Evolutionary conservation across 2,888 invertebrate genomes (phyloP).

Genomic region (Drosophila nigricruria): DNA sequence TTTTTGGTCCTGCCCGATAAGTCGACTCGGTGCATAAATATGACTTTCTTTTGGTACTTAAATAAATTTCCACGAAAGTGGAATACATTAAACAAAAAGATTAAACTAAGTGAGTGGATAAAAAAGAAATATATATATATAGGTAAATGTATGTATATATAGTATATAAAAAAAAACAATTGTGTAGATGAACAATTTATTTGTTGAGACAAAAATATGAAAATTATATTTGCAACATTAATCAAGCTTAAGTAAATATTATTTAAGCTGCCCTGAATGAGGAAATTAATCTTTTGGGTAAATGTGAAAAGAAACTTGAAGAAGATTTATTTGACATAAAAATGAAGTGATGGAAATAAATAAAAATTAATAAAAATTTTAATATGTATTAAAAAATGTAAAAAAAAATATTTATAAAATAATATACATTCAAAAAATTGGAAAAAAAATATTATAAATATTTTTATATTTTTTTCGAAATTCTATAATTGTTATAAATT

Average conservation of each 20-base stretch:
- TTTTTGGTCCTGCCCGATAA: slow-evolving; percentile 45
- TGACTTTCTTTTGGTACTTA: slow-evolving; percentile 40
- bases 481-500: too few species aligned
- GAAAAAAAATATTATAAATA: too few species aligned
- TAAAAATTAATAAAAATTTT: not conserved
- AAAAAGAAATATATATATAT: slow-evolving; percentile 10
- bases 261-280: not conserved
- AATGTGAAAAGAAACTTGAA: not conserved
- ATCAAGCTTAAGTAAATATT: slow-evolving; percentile 29
- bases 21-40: slow-evolving; percentile 52
- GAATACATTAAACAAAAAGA: slow-evolving; percentile 68
- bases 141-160: not conserved
- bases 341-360: not conserved
- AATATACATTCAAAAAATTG: not conserved
- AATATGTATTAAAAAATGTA: not conserved
- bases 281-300: not conserved
- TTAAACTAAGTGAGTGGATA: slow-evolving; percentile 67
- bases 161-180: not conserved
- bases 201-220: slow-evolving; percentile 1
- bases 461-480: too few species aligned
- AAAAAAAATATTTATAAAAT: not conserved
- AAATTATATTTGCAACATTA: slow-evolving; percentile 20
- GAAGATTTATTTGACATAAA: not conserved
- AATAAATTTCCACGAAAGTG: slow-evolving; percentile 55
- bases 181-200: slow-evolving; percentile 4